These are phyloP conservation scores for Pseudococcus viburni DNA, from an alignment of 2,888 invertebrate genomes.

Conservation along the genomic window DNA sequence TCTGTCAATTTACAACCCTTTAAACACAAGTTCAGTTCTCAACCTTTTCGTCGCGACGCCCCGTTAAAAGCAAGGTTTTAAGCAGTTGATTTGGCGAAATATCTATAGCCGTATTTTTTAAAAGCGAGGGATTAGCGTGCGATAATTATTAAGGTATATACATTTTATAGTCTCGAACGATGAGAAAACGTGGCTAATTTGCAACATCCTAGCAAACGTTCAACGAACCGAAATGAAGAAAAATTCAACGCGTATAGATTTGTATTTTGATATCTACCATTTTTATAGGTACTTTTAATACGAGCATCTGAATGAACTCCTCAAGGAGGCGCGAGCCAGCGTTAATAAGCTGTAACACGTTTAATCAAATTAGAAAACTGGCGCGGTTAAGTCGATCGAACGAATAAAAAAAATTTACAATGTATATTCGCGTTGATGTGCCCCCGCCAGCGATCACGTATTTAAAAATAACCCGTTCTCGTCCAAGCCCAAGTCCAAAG, in stretches of 20 bases:
- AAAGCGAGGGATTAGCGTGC: not conserved
- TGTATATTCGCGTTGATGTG: conserved; percentile 29
- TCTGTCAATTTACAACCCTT: conserved; percentile 63
- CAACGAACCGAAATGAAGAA: not conserved
- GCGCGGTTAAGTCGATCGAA: conserved; percentile 3
- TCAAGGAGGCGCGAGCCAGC: not conserved
- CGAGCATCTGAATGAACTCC: not conserved
- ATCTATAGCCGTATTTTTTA: not conserved
- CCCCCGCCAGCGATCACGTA: conserved; percentile 39
- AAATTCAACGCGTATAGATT: too few relatives aligned
- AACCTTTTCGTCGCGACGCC: not conserved
- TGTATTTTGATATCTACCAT: not conserved
- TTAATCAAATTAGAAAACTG: conserved; percentile 17
- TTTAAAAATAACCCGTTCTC: conserved; percentile 45
- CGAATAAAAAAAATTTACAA: conserved; percentile 2
- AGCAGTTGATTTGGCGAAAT: conserved; percentile 34
- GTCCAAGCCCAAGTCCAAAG: not conserved
- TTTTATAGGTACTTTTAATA: not conserved
- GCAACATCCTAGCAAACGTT: not conserved
- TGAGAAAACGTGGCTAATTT: not conserved
- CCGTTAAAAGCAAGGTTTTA: not conserved
- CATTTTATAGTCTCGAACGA: not conserved
- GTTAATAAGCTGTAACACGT: not conserved
- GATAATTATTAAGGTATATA: not conserved
- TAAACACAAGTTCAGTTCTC: conserved; percentile 18